Evolutionary conservation across 2,113 vertebrate genomes (phyloP).

Genomic region (Sylvietta virens): DNA sequence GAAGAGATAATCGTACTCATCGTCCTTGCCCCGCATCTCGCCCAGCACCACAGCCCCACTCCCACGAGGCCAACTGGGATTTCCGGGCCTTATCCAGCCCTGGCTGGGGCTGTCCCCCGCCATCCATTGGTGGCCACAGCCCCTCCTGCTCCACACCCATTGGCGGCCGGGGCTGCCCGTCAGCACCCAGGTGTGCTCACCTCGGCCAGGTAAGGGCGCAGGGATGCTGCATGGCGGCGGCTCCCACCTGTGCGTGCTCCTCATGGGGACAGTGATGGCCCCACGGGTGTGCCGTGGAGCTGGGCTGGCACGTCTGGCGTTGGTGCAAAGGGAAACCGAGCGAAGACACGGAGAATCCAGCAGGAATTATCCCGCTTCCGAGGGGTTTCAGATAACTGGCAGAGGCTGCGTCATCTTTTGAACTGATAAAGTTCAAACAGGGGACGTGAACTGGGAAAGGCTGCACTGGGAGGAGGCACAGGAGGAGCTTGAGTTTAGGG

Average conservation of each 20-base stretch:
- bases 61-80: background rate
- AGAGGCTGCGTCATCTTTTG: accelerated
- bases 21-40: constrained; percentile 79
- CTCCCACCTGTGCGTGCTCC: accelerated
- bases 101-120: background rate
- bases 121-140: background rate
- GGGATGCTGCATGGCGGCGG: background rate
- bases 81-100: background rate
- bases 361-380: accelerated
- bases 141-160: background rate
- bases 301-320: accelerated
- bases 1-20: constrained; percentile 87
- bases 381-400: background rate
- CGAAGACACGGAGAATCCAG: accelerated
- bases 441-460: background rate
- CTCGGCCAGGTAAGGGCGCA: background rate
- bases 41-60: background rate
- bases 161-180: background rate
- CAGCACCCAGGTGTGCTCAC: background rate
- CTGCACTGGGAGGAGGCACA: background rate
- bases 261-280: accelerated
- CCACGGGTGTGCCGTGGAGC: accelerated
- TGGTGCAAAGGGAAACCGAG: accelerated
- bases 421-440: background rate
- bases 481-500: background rate